Base-by-base conservation (phyloP, 2,888 invertebrate genomes). In the Pyrocoelia pectoralis region DNA sequence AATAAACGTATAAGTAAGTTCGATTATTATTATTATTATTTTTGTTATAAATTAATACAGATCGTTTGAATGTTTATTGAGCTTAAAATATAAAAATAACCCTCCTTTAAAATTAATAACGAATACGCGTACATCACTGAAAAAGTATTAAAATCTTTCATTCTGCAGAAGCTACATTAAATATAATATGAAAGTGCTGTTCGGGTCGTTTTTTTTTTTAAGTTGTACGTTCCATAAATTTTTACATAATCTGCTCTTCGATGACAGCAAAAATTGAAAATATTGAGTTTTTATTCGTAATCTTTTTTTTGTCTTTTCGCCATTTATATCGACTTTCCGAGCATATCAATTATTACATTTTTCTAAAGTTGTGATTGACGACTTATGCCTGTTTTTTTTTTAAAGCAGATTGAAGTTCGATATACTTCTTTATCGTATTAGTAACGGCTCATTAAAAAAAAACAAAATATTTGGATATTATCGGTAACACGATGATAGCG, bases 391-490 rank as follows among this genome's bases (percentile, higher is more conserved):
- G n/a, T 5, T 40, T 40, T 40, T 40, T 43, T 43, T 43, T 13
- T 24, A 24, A 12, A 9, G 5, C 28, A 15, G 28, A 28, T 50
- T 13, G 5, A 18, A 8, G 28, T 17, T 58, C 51, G 51, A 51
- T 58, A 18, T 38, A 38, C 52, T 56, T 43, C n/a, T n/a, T 18
- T 61, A 55, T 61, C 56, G 52, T 33, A 56, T 61, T 61, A 61
- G 46, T 56, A 10, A 56, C 61, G 46, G 51, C 18, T 61, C 61
- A 56, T 61, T 61, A 56, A 61, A 56, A 51, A 61, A 56, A 57
- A 59, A 59, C 59, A 54, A 59, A 59, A 54, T 54, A 54, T 58
- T 58, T 15, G 59, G 48, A 63, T 53, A 54, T 54, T 40, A 48
- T 13, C 52, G 48, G 54, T 57, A 52, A 56, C 55, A 40, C 24